Percentiles rank a stretch among this genome's conserved stretches.
These are phyloP conservation scores for Caenorhabditis inopinata DNA, from an alignment of 1,140 invertebrate genomes.

Conservation along the genomic window DNA sequence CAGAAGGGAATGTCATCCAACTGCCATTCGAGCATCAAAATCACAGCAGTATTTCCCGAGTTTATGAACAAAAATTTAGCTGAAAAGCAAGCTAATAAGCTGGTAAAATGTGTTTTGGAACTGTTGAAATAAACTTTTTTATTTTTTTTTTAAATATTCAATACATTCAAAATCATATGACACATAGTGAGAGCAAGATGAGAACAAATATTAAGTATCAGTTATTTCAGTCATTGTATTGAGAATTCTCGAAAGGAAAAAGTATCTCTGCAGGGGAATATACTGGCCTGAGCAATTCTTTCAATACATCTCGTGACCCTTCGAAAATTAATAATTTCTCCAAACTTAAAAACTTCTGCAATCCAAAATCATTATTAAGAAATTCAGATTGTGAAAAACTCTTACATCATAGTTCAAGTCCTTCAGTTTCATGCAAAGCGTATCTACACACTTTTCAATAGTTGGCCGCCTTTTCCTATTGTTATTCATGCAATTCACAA, in stretches of 20 bases:
- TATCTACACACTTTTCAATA: background rate
- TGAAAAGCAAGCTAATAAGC: background rate
- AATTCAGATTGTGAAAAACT: too few relatives aligned
- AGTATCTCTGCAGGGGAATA: too few relatives aligned
- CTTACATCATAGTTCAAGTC: background rate
- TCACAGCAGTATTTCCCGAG: background rate
- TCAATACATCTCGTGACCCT: too few relatives aligned
- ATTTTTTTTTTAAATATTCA: background rate
- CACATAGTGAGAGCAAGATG: too few relatives aligned
- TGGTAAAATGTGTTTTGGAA: background rate
- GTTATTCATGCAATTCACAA: background rate
- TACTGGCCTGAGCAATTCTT: too few relatives aligned
- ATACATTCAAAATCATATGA: too few relatives aligned
- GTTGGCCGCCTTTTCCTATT: background rate
- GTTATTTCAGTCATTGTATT: too few relatives aligned
- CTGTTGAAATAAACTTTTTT: background rate
- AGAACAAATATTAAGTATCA: too few relatives aligned
- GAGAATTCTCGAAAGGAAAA: too few relatives aligned
- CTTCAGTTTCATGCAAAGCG: background rate
- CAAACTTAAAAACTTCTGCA: too few relatives aligned
- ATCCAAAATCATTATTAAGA: too few relatives aligned
- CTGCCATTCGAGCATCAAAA: background rate
- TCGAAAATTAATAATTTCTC: too few relatives aligned
- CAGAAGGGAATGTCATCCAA: background rate
- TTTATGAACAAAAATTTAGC: slow-evolving; percentile 9